phyloP scores from a whole-genome alignment of 2,797 vertebrate species.

The Poeciliopsis gracilis region DNA sequence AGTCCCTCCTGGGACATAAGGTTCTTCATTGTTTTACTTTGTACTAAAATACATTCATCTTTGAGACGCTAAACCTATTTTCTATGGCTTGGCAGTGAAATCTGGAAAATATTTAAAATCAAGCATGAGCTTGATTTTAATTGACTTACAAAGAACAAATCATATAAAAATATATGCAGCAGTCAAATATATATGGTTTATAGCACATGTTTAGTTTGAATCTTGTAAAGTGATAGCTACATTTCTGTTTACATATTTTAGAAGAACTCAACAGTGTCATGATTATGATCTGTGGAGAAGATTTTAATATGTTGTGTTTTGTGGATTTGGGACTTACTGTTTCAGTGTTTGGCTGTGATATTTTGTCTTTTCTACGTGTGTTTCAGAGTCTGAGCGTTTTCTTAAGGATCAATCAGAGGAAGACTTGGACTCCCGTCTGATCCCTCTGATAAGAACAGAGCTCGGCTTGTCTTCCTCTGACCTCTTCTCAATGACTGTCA shows the following conservation, averaged over 20 bases:
- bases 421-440: constrained; percentile 64
- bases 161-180: background rate
- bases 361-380: background rate
- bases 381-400: constrained; percentile 61
- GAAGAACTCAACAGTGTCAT: background rate
- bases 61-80: background rate
- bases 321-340: background rate
- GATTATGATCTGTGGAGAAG: background rate
- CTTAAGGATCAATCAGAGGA: constrained; percentile 46
- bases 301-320: background rate
- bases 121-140: background rate
- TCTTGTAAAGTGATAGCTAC: background rate
- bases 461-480: constrained; percentile 74
- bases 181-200: background rate
- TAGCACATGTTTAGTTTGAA: background rate
- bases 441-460: constrained; percentile 74
- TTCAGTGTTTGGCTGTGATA: background rate
- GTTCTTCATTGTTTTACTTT: background rate
- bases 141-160: background rate
- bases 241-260: background rate
- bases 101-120: background rate
- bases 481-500: constrained; percentile 81
- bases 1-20: background rate
- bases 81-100: background rate
- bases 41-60: background rate